Base-by-base conservation (phyloP, 2,888 invertebrate species). In the Amblyteles armatorius region DNA sequence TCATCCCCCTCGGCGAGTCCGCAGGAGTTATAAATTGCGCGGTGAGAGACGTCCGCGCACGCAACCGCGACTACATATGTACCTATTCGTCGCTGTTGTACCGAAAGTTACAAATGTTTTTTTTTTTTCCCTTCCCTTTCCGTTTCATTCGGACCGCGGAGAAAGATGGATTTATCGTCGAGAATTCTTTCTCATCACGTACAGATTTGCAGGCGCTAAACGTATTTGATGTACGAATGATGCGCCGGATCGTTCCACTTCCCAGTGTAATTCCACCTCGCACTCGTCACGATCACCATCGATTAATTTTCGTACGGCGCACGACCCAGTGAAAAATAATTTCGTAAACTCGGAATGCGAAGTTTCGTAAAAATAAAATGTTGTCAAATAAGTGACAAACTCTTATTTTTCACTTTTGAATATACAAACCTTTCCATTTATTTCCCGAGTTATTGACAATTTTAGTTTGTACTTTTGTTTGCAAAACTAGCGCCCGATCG, bases 21-120 rank as follows among this genome's bases (percentile, higher is more conserved):
- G 44, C 81, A 55, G 63, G 78, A 63, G 81, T 84, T 84, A 84
- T 81, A 84, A 84, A 81, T 81, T 63, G 81, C 44, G 78, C 78
- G 84, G 78, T 57, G 84, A 81, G 68, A 84, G 73, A 81, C 78
- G 84, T 81, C 77, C 77, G 52, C 69, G 69, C 78, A 84, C 74
- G 73, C 78, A 84, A 84, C 81, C 81, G 40, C 81, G 68, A 74
- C 81, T 81, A 84, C 81, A 81, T 63, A 72, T 84, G 84, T 84
- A 81, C 22, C 73, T 52, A 81, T 81, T 84, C 81, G 63, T 78
- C 73, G 78, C 77, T 84, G 68, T 69, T 57, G 60, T 78, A 73
- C 63, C 11, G 26, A 73, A 44, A 72, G 80, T 73, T 80, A 84
- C 84, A 80, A 71, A 80, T 84, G 68, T 73, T 81, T 83, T 69